Conservation (phyloP, 2,797 vertebrate species). For the Anolis apletophallus region DNA sequence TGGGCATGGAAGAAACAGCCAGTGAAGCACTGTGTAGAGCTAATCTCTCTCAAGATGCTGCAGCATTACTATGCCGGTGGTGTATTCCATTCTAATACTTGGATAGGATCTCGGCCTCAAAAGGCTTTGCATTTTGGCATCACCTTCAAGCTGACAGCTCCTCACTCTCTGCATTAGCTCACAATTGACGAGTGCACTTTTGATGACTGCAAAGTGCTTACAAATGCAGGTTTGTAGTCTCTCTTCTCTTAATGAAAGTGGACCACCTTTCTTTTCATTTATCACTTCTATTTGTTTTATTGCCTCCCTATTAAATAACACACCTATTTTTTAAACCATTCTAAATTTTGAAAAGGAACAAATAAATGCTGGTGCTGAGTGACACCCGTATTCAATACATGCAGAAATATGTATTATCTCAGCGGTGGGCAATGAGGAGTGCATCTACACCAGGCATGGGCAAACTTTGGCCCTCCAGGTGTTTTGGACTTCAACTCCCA, state of each 20-base stretch:
- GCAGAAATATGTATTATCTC: neutral
- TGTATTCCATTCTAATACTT: too few relatives aligned
- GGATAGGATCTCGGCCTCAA: too few relatives aligned
- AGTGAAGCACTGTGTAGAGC: too few relatives aligned
- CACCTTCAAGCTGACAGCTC: constrained; percentile 3
- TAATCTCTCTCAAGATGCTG: too few relatives aligned
- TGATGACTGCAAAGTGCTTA: constrained; percentile 21
- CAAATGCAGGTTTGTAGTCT: neutral
- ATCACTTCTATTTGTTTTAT: constrained; percentile 31
- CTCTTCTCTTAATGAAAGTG: neutral
- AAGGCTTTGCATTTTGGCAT: neutral
- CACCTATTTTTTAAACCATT: neutral
- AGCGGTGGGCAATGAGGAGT: too few relatives aligned
- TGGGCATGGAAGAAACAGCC: too few relatives aligned
- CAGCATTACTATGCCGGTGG: too few relatives aligned
- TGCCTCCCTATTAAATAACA: constrained; percentile 42
- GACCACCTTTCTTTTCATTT: constrained; percentile 18
- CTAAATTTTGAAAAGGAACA: neutral
- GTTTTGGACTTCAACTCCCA: too few relatives aligned
- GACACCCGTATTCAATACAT: constrained; percentile 38
- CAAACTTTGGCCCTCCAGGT: too few relatives aligned
- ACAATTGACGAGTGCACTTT: constrained; percentile 24
- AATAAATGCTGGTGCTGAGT: neutral
- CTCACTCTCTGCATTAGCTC: constrained; percentile 48
- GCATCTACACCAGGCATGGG: too few relatives aligned